These are phyloP conservation scores for Diachasmimorpha longicaudata DNA, from an alignment of 1,140 invertebrate species.

Conservation along the genomic window DNA sequence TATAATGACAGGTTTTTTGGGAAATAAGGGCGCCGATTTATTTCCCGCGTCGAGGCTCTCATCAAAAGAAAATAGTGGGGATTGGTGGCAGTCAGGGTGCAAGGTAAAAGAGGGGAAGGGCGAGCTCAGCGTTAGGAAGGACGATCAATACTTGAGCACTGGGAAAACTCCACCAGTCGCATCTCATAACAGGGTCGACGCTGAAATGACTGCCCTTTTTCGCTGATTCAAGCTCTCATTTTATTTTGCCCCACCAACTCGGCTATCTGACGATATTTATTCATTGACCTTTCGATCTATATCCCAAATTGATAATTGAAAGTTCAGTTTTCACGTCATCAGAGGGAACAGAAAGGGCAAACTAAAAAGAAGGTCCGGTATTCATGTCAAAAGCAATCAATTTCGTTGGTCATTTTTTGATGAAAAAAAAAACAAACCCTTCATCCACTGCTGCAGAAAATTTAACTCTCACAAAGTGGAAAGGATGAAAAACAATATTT, in stretches of 20 bases:
- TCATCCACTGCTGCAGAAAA: too few relatives aligned
- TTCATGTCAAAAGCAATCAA: too few relatives aligned
- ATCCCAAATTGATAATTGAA: too few relatives aligned
- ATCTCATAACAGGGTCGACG: neutral
- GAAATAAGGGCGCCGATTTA: neutral
- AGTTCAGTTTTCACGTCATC: too few relatives aligned
- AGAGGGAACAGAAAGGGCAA: too few relatives aligned
- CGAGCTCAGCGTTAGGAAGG: slow-evolving; percentile 17
- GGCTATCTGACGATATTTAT: too few relatives aligned
- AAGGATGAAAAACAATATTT: too few relatives aligned
- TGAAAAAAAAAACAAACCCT: too few relatives aligned
- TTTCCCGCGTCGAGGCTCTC: neutral
- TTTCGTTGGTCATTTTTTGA: too few relatives aligned
- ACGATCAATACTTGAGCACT: slow-evolving; percentile 49
- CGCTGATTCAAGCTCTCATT: neutral
- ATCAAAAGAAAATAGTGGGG: neutral
- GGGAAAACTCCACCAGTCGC: slow-evolving; percentile 35
- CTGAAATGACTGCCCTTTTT: neutral
- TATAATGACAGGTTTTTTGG: neutral
- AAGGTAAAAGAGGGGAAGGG: neutral
- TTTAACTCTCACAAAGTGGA: too few relatives aligned
- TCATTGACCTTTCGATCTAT: too few relatives aligned
- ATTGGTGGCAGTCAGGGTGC: neutral
- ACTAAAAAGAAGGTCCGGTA: too few relatives aligned
- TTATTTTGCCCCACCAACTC: neutral